Evolutionary conservation across 2,888 invertebrate species (phyloP).

Genomic region (Chalcosyrphus nemorum): DNA sequence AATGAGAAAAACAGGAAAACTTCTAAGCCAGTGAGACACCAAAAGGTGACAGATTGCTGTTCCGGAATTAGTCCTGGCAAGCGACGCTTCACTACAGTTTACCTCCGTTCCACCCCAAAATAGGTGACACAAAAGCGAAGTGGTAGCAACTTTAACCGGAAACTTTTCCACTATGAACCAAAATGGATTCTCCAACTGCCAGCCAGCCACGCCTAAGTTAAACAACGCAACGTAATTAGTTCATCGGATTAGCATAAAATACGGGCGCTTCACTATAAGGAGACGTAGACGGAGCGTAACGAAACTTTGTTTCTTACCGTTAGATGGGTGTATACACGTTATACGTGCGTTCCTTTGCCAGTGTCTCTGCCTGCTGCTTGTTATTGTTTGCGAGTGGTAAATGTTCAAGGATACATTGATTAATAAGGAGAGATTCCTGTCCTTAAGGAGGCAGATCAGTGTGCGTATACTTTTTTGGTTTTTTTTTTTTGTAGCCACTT

Average conservation of each 20-base stretch:
- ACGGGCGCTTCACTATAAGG: slow-evolving; percentile 48
- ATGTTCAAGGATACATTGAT: slow-evolving; percentile 59
- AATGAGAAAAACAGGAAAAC: slow-evolving; percentile 45
- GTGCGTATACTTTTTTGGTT: neutral
- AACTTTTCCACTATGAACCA: slow-evolving; percentile 67
- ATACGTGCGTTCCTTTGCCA: neutral
- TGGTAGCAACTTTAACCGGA: slow-evolving; percentile 47
- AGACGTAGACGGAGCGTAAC: slow-evolving; percentile 27
- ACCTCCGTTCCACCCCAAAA: slow-evolving; percentile 1
- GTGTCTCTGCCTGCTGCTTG: slow-evolving; percentile 42
- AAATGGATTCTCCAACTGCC: slow-evolving; percentile 45
- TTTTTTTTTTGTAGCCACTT: neutral
- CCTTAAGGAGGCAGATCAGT: neutral
- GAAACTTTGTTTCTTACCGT: slow-evolving; percentile 46
- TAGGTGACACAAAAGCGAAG: slow-evolving; percentile 39
- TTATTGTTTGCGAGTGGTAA: slow-evolving; percentile 50
- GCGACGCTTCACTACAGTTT: neutral
- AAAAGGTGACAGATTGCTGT: slow-evolving; percentile 70
- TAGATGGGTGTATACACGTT: neutral
- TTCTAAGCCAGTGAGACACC: slow-evolving; percentile 51
- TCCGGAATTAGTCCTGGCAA: slow-evolving; percentile 49
- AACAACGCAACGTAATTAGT: slow-evolving; percentile 71
- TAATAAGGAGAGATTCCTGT: slow-evolving; percentile 58
- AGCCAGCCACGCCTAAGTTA: slow-evolving; percentile 12
- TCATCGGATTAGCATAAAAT: slow-evolving; percentile 70